phyloP scores from a whole-genome alignment of 2,888 invertebrate species.

The Acrocyrtus sp. region DNA sequence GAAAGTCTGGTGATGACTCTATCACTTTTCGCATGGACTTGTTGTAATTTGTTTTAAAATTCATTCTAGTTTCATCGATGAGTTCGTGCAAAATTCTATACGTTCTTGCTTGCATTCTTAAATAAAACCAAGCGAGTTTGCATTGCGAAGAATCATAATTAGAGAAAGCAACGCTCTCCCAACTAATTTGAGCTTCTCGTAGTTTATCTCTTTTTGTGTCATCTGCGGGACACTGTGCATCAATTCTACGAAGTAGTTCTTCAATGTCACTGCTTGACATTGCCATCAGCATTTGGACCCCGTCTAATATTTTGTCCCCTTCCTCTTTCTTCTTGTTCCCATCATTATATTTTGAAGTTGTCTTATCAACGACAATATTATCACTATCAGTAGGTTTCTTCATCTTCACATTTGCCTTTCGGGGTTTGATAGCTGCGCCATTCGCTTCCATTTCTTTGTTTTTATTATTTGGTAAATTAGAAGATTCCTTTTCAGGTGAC shows the following conservation, averaged over 20 bases:
- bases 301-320: neutral
- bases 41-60: slow-evolving; percentile 9
- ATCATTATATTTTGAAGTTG: neutral
- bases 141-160: slow-evolving; percentile 46
- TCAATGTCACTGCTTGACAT: slow-evolving; percentile 45
- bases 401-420: neutral
- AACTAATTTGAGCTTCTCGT: slow-evolving; percentile 37
- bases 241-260: slow-evolving; percentile 26
- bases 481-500: no score
- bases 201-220: slow-evolving; percentile 20
- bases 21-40: slow-evolving; percentile 35
- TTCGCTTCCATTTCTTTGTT: neutral
- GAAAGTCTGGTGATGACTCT: slow-evolving; percentile 48
- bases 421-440: neutral
- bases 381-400: neutral
- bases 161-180: slow-evolving; percentile 56
- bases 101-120: slow-evolving; percentile 40
- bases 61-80: slow-evolving; percentile 46
- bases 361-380: neutral
- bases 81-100: slow-evolving; percentile 58
- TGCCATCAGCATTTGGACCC: neutral
- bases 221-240: slow-evolving; percentile 27
- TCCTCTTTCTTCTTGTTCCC: no score
- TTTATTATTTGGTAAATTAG: no score
- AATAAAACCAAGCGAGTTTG: slow-evolving; percentile 44